Base-by-base conservation (phyloP, 2,113 vertebrate species). In the Phoenicopterus ruber region DNA sequence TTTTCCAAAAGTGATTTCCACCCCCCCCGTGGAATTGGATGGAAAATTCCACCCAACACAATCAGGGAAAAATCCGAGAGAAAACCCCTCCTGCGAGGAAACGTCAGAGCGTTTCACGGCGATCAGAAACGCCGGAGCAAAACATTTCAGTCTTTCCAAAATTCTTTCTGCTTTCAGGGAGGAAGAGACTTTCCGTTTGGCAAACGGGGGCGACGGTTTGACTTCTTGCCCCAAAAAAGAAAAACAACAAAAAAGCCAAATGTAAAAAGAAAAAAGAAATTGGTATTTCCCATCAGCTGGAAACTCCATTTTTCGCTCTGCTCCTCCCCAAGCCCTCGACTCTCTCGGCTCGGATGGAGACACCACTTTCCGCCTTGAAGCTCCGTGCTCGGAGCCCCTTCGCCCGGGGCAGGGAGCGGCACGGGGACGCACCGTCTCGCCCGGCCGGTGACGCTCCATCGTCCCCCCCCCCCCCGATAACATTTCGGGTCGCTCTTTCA, bases 121-220 rank as follows among this genome's bases (percentile, higher is more conserved):
- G 20, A 52, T 46, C 32, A 50, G 72, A 88, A 79, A 62, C 0
- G 1, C 36, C 1, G 1, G 57, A 63, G 14, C 4, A 57, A 62
- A 87, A n/a, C 17, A 3, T 31, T 70, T 52, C 49, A 24, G 8
- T 55, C 55, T 54, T 74, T 80, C 44, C 2, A 0, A 84, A 63
- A 84, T 63, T 15, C 69, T 50, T 58, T 69, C 31, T 59, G 17
- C 8, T 85, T 70, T 65, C 26, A 19, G 14, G 29, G 38, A 63
- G 50, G 42, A 69, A 55, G 21, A 79, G 24, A 65, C 29, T 88
- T 91, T 26, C 58, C 31, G 8, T 55, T 44, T 78, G 65, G 58
- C 50, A 59, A 71, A 78, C 0, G 6, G 11, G 11, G 7, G 11
- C 1, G 2, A 71, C 0, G 8, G 26, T 47, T 65, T 40, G 28